Conservation (phyloP, 2,888 invertebrate species). For the Andrena dorsata region DNA sequence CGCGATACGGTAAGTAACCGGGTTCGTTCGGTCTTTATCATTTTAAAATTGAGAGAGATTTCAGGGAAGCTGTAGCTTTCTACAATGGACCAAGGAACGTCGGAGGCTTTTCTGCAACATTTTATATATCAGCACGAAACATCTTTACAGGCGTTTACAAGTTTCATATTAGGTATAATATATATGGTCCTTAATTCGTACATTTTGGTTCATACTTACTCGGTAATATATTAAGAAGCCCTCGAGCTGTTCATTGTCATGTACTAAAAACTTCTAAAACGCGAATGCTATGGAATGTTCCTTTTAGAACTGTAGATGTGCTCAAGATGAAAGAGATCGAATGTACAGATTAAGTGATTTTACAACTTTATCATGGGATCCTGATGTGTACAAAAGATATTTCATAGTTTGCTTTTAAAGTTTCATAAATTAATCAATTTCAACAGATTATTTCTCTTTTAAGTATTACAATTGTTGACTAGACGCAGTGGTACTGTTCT, state of each 20-base stretch:
- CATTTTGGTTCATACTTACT: conserved; percentile 34
- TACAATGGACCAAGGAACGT: not conserved
- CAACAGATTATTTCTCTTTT: conserved; percentile 12
- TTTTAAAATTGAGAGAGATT: not conserved
- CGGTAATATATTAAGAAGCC: conserved; percentile 21
- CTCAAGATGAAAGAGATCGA: not conserved
- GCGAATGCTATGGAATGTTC: conserved; percentile 25
- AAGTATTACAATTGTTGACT: conserved; percentile 47
- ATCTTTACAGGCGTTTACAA: conserved; percentile 57
- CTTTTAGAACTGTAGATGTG: conserved; percentile 4
- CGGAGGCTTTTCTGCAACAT: conserved; percentile 9
- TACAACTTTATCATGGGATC: not conserved
- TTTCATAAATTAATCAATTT: conserved; percentile 5
- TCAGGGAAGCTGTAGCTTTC: not conserved
- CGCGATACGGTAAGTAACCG: conserved; percentile 22
- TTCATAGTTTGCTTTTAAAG: not conserved
- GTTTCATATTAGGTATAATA: conserved; percentile 59
- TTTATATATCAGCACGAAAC: conserved; percentile 60
- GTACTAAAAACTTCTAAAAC: conserved; percentile 18
- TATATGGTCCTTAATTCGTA: conserved; percentile 56
- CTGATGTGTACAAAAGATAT: conserved; percentile 14
- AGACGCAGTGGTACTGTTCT: conserved; percentile 54
- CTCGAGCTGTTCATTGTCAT: conserved; percentile 1
- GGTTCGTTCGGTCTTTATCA: not conserved
- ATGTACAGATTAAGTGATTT: conserved; percentile 6